Conservation (phyloP, 2,888 invertebrate genomes). For the Drosophila macrothrix region DNA sequence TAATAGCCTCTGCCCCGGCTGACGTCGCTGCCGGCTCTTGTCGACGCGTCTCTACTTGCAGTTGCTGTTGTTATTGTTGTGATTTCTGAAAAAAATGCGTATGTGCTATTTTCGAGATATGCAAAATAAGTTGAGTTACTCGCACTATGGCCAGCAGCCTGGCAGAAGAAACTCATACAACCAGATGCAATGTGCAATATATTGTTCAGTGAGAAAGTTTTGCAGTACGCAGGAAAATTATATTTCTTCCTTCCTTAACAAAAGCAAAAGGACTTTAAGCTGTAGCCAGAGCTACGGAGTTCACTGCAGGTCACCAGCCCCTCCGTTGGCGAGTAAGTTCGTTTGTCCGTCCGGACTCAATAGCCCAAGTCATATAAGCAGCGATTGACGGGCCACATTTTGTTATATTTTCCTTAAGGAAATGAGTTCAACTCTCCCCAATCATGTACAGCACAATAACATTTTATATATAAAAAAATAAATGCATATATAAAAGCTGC, state of each 20-base stretch:
- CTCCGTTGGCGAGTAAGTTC: constrained; percentile 18
- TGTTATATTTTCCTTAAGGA: constrained; percentile 37
- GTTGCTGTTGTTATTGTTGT: constrained; percentile 47
- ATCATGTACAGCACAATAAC: not conserved
- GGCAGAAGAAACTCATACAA: constrained; percentile 8
- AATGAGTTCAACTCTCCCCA: constrained; percentile 25
- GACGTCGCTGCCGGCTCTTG: constrained; percentile 1
- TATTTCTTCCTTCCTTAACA: constrained; percentile 64
- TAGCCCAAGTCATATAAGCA: constrained; percentile 18
- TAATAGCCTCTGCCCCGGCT: constrained; percentile 57
- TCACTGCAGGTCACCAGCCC: constrained; percentile 8
- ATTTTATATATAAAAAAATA: constrained; percentile 9
- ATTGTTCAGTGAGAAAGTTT: constrained; percentile 31
- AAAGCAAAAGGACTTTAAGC: constrained; percentile 41
- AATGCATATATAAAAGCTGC: constrained; percentile 1
- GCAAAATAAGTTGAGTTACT: constrained; percentile 68
- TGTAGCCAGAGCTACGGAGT: constrained; percentile 15
- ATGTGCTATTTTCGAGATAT: constrained; percentile 67
- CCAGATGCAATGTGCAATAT: constrained; percentile 47
- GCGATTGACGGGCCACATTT: constrained; percentile 29
- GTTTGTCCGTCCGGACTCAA: constrained; percentile 25
- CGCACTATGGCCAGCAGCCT: constrained; percentile 19
- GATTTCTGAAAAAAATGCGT: constrained; percentile 40
- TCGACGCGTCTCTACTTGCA: not conserved
- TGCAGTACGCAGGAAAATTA: constrained; percentile 69